Conservation (phyloP, 1,140 invertebrate species). For the Samia ricini region DNA sequence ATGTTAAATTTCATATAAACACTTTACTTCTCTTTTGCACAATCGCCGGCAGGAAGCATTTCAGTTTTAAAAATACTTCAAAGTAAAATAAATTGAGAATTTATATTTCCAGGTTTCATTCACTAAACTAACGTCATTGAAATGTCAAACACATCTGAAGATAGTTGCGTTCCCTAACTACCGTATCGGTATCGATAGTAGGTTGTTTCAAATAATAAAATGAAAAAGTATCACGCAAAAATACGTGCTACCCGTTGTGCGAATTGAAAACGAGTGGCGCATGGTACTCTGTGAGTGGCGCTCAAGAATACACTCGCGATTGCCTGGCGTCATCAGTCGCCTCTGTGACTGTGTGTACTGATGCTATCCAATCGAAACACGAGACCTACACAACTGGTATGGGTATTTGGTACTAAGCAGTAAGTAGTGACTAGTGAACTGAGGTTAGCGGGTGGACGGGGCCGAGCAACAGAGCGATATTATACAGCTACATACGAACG, state of each 20-base stretch:
- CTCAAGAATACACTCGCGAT: not conserved
- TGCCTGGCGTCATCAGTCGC: not conserved
- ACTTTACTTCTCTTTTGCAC: not conserved
- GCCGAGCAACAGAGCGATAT: constrained; percentile 19
- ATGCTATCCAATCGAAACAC: not conserved
- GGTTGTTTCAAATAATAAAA: not conserved
- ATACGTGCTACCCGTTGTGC: constrained; percentile 7
- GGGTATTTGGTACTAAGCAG: not conserved
- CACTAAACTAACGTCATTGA: constrained; percentile 2
- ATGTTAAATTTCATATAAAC: not conserved
- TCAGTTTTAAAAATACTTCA: constrained; percentile 2
- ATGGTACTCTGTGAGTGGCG: too few relatives aligned
- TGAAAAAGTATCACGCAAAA: not conserved
- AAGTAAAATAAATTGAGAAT: not conserved
- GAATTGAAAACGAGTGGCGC: constrained; percentile 2
- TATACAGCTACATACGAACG: constrained; percentile 46
- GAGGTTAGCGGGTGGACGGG: not conserved
- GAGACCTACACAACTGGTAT: constrained; percentile 1
- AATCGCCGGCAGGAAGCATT: not conserved
- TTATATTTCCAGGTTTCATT: constrained; percentile 1
- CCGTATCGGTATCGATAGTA: constrained; percentile 3
- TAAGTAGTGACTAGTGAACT: not conserved
- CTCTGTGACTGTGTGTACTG: not conserved
- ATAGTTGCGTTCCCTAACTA: not conserved
- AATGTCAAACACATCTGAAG: constrained; percentile 2